Conservation (phyloP, 2,888 invertebrate species). For the Ophion slaviceki region DNA sequence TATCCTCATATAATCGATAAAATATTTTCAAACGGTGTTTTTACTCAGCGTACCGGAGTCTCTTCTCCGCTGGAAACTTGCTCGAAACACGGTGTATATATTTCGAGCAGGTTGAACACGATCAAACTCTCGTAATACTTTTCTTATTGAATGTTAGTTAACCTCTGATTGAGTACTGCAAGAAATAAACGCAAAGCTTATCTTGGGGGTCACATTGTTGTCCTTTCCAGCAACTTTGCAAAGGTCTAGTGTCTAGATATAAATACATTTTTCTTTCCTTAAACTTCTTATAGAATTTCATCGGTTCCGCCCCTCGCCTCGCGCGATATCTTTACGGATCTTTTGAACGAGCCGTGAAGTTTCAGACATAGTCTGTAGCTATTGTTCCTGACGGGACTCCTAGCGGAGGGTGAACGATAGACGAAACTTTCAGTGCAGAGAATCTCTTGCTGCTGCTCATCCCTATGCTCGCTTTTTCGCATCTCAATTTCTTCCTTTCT, state of each 20-base stretch:
- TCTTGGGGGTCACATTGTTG: conserved; percentile 7
- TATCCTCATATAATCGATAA: no score
- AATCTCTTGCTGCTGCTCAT: conserved; percentile 41
- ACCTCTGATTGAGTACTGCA: not conserved
- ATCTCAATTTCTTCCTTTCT: conserved; percentile 25
- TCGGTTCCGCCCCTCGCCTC: conserved; percentile 49
- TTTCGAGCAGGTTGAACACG: no score
- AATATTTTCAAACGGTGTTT: no score
- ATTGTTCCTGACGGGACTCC: conserved; percentile 53
- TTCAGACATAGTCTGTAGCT: conserved; percentile 54
- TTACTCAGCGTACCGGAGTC: no score
- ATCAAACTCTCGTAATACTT: not conserved
- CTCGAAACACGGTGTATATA: no score
- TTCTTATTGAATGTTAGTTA: not conserved
- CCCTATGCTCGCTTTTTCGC: conserved; percentile 45
- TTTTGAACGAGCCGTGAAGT: conserved; percentile 53
- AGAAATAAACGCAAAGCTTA: conserved; percentile 2
- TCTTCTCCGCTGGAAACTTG: no score
- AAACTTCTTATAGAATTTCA: conserved; percentile 64
- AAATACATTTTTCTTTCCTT: conserved; percentile 24
- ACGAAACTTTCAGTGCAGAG: conserved; percentile 60
- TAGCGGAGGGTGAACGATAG: conserved; percentile 44
- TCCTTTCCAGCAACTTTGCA: conserved; percentile 17
- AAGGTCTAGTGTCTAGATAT: conserved; percentile 44
- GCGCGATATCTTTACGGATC: conserved; percentile 54